Evolutionary conservation across 2,888 invertebrate genomes (phyloP), one percentile per base, ranked within the genome.

Genomic region (Fragum whitleyi): DNA sequence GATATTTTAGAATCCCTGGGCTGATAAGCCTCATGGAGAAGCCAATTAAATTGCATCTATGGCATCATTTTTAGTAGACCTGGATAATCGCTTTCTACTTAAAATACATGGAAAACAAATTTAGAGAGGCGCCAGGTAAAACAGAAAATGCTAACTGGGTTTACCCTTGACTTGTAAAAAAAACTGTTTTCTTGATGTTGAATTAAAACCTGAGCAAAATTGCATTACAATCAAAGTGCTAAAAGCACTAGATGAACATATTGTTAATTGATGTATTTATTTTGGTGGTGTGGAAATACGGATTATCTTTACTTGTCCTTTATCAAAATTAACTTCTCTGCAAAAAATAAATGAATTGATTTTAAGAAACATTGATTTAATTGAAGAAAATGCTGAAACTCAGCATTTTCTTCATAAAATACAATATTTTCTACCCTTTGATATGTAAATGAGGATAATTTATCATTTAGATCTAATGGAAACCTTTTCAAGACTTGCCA

Each of bases 61-160:
- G 26, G 65, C 11, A 39, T 29, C 21, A 62, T 62, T 62, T 62
- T 65, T 42, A 39, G 42, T 65, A 23, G 42, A 42, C 42, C 57
- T 29, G 53, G 21, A 47, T 61, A 80, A 73, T 74, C 69, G 69
- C 73, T 68, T 53, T 65, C 57, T 55, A 65, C 77, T 76, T 74
- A 62, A 42, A 72, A 74, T 76, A 74, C 68, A 77, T 69, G 70
- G 65, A 77, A 77, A 80, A 74, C 77, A 80, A 80, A 80, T 77
- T 80, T 57, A 73, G 74, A 47, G 47, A 62, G 77, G 70, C 81
- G 74, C 73, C 77, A 81, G 81, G 81, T 81, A 81, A 77, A 71
- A 74, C 74, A 74, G 71, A 67, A 61, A 59, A 74, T 36, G 74
- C 51, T 53, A 53, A 39, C 42, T 29, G 57, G 53, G 53, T 39